Evolutionary conservation across 30 jellyfish, hydroid and myxozoan genomes (phyloP).

Genomic region (Aurelia aurita): DNA sequence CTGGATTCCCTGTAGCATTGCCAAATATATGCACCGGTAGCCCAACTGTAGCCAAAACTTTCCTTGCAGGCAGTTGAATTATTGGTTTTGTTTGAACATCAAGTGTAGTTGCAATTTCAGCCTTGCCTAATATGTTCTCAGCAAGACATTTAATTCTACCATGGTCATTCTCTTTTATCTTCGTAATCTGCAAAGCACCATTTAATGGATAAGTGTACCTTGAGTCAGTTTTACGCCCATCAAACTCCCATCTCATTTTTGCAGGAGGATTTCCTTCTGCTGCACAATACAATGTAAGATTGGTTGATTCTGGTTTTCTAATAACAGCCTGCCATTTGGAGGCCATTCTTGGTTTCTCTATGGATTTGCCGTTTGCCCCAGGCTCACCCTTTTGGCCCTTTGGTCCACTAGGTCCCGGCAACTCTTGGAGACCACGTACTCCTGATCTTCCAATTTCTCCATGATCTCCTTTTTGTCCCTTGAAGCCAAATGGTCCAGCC

Average conservation of each 20-base stretch:
- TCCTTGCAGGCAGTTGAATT: no score
- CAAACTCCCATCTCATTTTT: slow-evolving; percentile 6
- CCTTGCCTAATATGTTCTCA: not conserved
- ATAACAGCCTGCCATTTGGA: not conserved
- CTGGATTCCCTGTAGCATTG: no score
- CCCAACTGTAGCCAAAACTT: no score
- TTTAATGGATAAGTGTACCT: slow-evolving; percentile 4
- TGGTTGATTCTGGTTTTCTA: not conserved
- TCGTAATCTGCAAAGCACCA: slow-evolving; percentile 15
- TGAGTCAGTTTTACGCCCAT: slow-evolving; percentile 5
- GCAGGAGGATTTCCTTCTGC: slow-evolving; percentile 32
- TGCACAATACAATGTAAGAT: slow-evolving; percentile 14
- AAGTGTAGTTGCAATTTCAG: no score
- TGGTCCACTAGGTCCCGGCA: not conserved
- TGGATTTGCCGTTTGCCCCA: slow-evolving; percentile 14
- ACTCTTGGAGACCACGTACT: no score
- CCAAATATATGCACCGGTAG: no score
- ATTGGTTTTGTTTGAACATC: no score
- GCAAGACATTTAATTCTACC: slow-evolving; percentile 23
- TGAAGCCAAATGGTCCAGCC: no score
- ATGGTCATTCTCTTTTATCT: slow-evolving; percentile 2
- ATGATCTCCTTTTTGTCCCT: no score
- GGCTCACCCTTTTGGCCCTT: slow-evolving; percentile 50
- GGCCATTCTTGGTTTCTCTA: slow-evolving; percentile 13
- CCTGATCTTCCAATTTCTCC: no score